Conservation (phyloP, 2,113 vertebrate species). For the Dissostichus mawsoni region DNA sequence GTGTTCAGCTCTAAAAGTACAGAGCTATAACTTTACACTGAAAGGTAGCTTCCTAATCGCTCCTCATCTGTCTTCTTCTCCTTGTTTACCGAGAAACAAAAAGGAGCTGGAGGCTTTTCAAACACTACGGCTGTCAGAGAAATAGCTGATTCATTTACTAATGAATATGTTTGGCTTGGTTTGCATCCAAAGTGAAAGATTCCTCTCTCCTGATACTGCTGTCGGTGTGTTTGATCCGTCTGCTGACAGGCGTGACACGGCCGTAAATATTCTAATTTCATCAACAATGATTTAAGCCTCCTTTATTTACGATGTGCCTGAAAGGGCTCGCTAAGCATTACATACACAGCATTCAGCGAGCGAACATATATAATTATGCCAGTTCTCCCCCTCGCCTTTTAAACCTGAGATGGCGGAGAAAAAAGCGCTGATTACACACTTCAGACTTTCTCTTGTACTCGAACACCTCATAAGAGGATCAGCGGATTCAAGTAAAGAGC, state of each 20-base stretch:
- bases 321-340: conserved; percentile 81
- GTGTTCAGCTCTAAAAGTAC: conserved; percentile 64
- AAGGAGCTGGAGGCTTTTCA: conserved; percentile 57
- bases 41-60: conserved; percentile 56
- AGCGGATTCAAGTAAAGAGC: conserved; percentile 53
- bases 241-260: conserved; percentile 65
- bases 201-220: conserved; percentile 28
- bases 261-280: conserved; percentile 77
- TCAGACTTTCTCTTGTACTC: conserved; percentile 72
- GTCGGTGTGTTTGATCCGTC: conserved; percentile 38
- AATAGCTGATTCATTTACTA: conserved; percentile 75
- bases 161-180: conserved; percentile 73
- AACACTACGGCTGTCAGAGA: conserved; percentile 63
- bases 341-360: conserved; percentile 71
- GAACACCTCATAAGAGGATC: conserved; percentile 69
- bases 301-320: conserved; percentile 76
- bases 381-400: conserved; percentile 71
- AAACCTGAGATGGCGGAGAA: conserved; percentile 76
- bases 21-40: conserved; percentile 67
- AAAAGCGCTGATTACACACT: conserved; percentile 79
- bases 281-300: conserved; percentile 75
- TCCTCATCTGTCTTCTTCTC: conserved; percentile 50
- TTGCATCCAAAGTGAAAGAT: conserved; percentile 66
- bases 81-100: conserved; percentile 69
- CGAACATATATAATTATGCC: conserved; percentile 83